A percentile compares a stretch with the other conserved stretches of the same genome.
Conservation (phyloP, 2,113 vertebrate species). For the Centropus unirufus region DNA sequence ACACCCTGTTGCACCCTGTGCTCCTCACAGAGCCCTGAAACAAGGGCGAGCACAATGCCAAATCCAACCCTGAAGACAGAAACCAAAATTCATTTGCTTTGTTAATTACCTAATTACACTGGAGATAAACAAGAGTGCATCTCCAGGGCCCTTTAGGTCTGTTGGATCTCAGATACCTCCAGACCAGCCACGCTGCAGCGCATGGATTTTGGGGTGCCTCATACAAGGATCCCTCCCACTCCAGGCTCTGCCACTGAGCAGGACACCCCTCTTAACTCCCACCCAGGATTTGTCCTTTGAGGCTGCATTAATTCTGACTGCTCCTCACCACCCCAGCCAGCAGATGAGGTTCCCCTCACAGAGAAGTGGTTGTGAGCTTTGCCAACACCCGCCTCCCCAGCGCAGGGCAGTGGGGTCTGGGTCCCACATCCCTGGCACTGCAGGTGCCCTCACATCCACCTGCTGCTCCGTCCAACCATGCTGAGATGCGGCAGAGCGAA, state of each 20-base stretch:
- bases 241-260: background rate
- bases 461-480: background rate
- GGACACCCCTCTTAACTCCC: background rate
- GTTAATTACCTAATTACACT: constrained; percentile 58
- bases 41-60: background rate
- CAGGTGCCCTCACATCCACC: constrained; percentile 29
- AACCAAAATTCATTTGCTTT: constrained; percentile 62
- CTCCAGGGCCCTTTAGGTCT: background rate
- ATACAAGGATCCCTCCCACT: background rate
- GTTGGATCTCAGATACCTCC: background rate
- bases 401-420: fast-evolving
- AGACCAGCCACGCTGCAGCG: background rate
- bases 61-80: constrained; percentile 47
- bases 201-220: background rate
- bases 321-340: background rate
- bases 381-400: background rate
- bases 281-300: background rate
- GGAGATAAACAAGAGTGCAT: constrained; percentile 5
- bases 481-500: background rate
- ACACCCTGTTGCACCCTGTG: background rate
- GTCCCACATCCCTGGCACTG: fast-evolving
- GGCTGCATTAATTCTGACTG: background rate
- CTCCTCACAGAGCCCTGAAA: background rate
- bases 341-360: background rate
- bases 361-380: background rate